These are phyloP conservation scores for Cordylochernes scorpioides DNA, from an alignment of 2,888 invertebrate species.

Conservation along the genomic window DNA sequence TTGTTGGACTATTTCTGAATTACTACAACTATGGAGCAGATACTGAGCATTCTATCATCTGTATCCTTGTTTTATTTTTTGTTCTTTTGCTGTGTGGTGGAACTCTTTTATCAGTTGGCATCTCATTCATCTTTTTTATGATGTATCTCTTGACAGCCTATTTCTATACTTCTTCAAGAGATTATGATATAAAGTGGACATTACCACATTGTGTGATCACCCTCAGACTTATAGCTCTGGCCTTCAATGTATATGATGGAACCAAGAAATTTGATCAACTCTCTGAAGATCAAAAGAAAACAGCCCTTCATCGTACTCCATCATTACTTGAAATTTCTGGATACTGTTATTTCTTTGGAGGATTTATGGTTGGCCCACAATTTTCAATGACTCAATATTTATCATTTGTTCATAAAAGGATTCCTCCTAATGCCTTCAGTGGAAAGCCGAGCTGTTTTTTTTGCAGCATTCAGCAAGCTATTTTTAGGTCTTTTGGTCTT, in stretches of 20 bases:
- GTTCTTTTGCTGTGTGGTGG: too few relatives aligned
- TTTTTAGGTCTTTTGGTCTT: too few relatives aligned
- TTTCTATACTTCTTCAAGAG: conserved; percentile 15
- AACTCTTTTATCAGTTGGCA: too few relatives aligned
- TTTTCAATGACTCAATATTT: too few relatives aligned
- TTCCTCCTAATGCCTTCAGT: too few relatives aligned
- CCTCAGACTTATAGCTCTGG: conserved; percentile 46
- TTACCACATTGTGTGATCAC: conserved; percentile 88
- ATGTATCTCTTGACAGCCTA: conserved; percentile 36
- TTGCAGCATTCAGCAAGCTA: too few relatives aligned
- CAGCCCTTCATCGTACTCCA: conserved; percentile 38
- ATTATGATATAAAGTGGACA: conserved; percentile 86
- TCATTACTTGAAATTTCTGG: conserved; percentile 48
- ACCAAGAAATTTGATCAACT: conserved; percentile 31
- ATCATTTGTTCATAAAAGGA: too few relatives aligned
- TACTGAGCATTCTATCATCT: too few relatives aligned
- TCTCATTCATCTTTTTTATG: conserved; percentile 3
- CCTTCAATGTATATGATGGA: conserved; percentile 51
- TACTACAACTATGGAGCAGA: too few relatives aligned
- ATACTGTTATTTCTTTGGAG: conserved; percentile 57
- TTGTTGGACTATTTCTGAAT: too few relatives aligned
- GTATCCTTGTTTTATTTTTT: too few relatives aligned
- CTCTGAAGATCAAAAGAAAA: conserved; percentile 40
- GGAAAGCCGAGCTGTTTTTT: too few relatives aligned
- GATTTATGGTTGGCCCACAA: conserved; percentile 78